A percentile compares a stretch with the other conserved stretches of the same genome.
Evolutionary conservation across 2,113 vertebrate species (phyloP).

Genomic region (Cephalopholis sonnerati): DNA sequence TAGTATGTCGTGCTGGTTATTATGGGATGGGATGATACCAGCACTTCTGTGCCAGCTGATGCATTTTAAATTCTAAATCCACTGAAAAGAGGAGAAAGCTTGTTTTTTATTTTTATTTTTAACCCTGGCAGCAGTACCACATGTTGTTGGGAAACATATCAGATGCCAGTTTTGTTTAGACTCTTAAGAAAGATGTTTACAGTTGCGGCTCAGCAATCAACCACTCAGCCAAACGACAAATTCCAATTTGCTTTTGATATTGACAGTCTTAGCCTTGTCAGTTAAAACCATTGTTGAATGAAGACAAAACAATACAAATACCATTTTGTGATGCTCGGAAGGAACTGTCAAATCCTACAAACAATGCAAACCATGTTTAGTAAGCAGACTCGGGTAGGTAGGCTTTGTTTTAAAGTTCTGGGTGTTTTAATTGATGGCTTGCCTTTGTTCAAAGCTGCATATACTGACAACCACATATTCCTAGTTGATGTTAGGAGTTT

Average conservation of each 20-base stretch:
- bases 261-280: neutral
- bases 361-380: slow-evolving; percentile 41
- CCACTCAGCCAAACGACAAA: slow-evolving; percentile 14
- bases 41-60: neutral
- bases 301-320: slow-evolving; percentile 39
- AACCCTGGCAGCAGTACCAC: neutral
- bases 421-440: slow-evolving; percentile 53
- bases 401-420: slow-evolving; percentile 47
- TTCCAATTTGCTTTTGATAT: slow-evolving; percentile 28
- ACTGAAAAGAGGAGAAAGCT: slow-evolving; percentile 9
- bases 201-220: slow-evolving; percentile 10
- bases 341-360: slow-evolving; percentile 42
- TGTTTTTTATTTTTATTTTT: neutral
- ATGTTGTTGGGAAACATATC: slow-evolving; percentile 23
- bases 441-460: slow-evolving; percentile 48
- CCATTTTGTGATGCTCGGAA: neutral
- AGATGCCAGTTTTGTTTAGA: slow-evolving; percentile 13
- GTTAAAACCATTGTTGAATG: slow-evolving; percentile 40
- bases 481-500: slow-evolving; percentile 45
- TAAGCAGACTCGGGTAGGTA: slow-evolving; percentile 64
- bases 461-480: slow-evolving; percentile 23
- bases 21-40: neutral
- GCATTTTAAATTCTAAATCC: slow-evolving; percentile 2
- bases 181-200: slow-evolving; percentile 47
- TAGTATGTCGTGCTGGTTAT: slow-evolving; percentile 11